These are phyloP conservation scores for Xerus inauris DNA, from an alignment of 2,113 vertebrate species.

Conservation along the genomic window DNA sequence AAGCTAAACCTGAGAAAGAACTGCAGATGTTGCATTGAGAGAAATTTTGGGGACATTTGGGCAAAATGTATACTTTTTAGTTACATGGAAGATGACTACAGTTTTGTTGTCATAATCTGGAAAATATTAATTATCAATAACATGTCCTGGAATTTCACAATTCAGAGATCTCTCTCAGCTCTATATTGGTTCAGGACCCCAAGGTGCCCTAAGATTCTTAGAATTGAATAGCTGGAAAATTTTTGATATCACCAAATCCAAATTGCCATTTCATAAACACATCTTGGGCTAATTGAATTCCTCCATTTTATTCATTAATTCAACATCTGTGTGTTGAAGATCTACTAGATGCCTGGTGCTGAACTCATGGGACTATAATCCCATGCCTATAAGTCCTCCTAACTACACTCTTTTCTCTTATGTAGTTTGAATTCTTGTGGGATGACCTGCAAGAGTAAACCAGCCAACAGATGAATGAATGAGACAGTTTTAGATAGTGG, in stretches of 20 bases:
- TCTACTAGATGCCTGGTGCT: background rate
- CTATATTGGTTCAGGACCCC: background rate
- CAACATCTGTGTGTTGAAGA: background rate
- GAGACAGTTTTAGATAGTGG: background rate
- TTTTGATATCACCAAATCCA: background rate
- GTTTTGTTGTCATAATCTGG: background rate
- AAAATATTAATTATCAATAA: background rate
- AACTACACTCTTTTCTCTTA: background rate
- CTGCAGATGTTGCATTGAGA: background rate
- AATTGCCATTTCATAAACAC: background rate
- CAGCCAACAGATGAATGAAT: background rate
- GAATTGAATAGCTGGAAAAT: slow-evolving; percentile 29
- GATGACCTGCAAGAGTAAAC: background rate
- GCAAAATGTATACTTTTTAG: background rate
- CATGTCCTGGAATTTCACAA: background rate
- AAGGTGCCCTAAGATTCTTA: background rate
- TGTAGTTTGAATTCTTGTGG: background rate
- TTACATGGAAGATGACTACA: background rate
- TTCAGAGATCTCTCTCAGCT: background rate
- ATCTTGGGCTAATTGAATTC: background rate
- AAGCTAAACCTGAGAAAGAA: background rate
- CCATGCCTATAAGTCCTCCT: background rate
- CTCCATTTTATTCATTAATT: background rate
- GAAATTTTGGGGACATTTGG: background rate
- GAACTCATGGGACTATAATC: background rate